Percentiles rank a stretch among this genome's conserved stretches.
Evolutionary conservation across 2,888 invertebrate genomes (phyloP).

Genomic region (Iselma pallidipennis): DNA sequence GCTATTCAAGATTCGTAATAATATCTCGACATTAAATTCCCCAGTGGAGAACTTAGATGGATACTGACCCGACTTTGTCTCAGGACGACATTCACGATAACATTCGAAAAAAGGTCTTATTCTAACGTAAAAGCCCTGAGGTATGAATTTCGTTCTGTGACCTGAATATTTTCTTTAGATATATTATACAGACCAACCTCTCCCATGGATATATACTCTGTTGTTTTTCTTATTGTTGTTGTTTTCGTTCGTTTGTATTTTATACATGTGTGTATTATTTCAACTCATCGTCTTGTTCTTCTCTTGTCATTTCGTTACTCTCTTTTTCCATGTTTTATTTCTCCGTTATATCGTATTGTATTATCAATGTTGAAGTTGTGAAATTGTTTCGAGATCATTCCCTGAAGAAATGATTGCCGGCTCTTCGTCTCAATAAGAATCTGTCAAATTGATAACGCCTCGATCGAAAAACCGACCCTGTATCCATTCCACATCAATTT

Average conservation of each 20-base stretch:
- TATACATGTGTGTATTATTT: background rate
- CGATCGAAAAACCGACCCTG: background rate
- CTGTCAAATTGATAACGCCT: background rate
- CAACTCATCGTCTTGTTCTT: too few relatives aligned
- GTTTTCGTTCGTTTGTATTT: background rate
- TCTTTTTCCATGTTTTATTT: background rate
- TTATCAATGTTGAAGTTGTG: too few relatives aligned
- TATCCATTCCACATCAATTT: background rate
- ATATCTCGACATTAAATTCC: slow-evolving; percentile 31
- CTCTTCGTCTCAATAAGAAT: background rate
- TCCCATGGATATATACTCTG: slow-evolving; percentile 15
- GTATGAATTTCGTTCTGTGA: slow-evolving; percentile 36
- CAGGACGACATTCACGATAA: slow-evolving; percentile 35
- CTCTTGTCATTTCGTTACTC: too few relatives aligned
- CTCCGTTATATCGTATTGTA: too few relatives aligned
- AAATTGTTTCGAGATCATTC: background rate
- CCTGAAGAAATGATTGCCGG: background rate
- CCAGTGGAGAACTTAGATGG: slow-evolving; percentile 31
- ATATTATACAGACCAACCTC: slow-evolving; percentile 5
- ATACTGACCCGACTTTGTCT: slow-evolving; percentile 37
- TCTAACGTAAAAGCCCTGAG: slow-evolving; percentile 39
- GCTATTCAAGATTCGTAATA: slow-evolving; percentile 28
- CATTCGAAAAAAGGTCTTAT: slow-evolving; percentile 35
- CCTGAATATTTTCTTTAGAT: slow-evolving; percentile 31
- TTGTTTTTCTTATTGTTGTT: background rate